Base-by-base conservation (phyloP, 2,797 vertebrate genomes). In the Cetoscarus ocellatus region DNA sequence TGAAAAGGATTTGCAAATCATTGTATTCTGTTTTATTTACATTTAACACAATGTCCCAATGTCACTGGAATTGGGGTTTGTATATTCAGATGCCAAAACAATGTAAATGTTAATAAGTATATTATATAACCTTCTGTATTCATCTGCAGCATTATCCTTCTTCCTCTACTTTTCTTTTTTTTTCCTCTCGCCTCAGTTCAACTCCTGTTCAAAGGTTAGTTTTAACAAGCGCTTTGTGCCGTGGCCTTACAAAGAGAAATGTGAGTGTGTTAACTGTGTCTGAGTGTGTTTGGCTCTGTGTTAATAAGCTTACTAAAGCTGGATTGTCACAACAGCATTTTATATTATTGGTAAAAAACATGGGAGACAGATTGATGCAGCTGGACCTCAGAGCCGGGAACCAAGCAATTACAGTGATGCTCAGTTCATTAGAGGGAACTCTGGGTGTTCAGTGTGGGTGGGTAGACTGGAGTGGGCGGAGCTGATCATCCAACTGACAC, bases 151-250 rank as follows among this genome's bases (percentile, higher is more conserved):
- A 52, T n/a, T 47, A 10, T 47, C 14, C 12, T 10, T 27, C 27
- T 38, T 49, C 40, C 58, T 58, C 19, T 12, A 57, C n/a, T 40
- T 45, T 48, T 67, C 58, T 27, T 8, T 40, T 54, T 57, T 48
- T 27, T 51, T 27, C 27, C 47, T 63, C 15, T 60, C 8, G 35
- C 27, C 39, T 35, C 53, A 56, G 36, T 78, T 80, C 48, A 78
- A 70, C 55, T 70, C 39, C 19, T 74, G 48, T 43, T 78, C 63
- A 83, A 85, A 88, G 86, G 85, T 88, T 85, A 75, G 44, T 64
- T 87, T 87, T 92, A 92, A 93, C 88, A 91, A 91, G 85, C 74
- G 72, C 59, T 88, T 80, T 81, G 67, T 73, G 84, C 73, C 70
- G 47, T 59, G 38, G 66, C 43, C 55, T 66, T 39, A 11, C 18